A percentile compares a stretch with the other conserved stretches of the same genome.
phyloP scores from a whole-genome alignment of 2,113 vertebrate species.

The Puffinus mauretanicus region DNA sequence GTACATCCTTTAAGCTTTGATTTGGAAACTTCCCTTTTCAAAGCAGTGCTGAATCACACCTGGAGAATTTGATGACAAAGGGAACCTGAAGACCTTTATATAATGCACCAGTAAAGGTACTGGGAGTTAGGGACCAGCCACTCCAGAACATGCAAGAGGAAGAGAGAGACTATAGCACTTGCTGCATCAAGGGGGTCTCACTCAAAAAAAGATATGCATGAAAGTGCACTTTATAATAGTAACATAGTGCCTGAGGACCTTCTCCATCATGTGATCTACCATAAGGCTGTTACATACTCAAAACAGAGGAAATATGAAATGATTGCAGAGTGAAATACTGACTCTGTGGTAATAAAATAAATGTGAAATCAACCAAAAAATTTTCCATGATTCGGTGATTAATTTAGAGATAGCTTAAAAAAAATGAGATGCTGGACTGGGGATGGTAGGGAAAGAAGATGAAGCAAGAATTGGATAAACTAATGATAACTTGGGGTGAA shows the following conservation, averaged over 20 bases:
- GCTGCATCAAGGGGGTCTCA: neutral
- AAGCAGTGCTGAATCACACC: neutral
- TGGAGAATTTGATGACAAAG: neutral
- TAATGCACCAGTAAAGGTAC: neutral
- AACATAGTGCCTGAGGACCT: neutral
- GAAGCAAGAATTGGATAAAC: neutral
- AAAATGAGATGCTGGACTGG: neutral
- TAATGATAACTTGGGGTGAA: neutral
- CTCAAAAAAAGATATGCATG: neutral
- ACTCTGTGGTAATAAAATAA: neutral
- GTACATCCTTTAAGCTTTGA: neutral
- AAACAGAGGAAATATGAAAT: neutral
- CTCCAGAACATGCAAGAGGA: neutral
- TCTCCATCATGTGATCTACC: neutral
- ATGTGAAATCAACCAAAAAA: neutral
- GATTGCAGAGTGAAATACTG: neutral
- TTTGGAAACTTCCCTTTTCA: neutral
- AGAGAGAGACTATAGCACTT: neutral
- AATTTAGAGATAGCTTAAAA: neutral
- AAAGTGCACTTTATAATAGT: neutral
- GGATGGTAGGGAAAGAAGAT: neutral
- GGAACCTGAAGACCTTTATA: neutral
- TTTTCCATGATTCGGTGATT: neutral
- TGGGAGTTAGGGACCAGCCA: neutral
- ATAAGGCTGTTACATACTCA: neutral